Evolutionary conservation across 1,140 invertebrate genomes (phyloP).

Genomic region (Carcinoscorpius rotundicauda): DNA sequence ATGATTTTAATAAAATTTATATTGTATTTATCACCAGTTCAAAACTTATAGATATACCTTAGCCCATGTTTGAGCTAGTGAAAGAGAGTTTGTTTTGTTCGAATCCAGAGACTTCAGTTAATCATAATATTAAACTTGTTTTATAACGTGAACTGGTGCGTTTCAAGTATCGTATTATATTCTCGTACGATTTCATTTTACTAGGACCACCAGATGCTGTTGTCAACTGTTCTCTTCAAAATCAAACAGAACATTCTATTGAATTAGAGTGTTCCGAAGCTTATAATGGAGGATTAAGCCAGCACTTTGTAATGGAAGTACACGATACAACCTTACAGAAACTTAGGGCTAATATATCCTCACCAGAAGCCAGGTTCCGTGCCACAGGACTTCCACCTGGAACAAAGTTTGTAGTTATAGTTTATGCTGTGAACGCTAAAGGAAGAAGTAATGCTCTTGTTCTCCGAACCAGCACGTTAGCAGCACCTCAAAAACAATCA

Average conservation of each 20-base stretch:
- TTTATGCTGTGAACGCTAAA: conserved; percentile 74
- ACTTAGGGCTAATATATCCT: conserved; percentile 14
- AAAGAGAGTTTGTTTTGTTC: conserved; percentile 48
- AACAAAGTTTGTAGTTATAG: conserved; percentile 58
- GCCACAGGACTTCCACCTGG: conserved; percentile 55
- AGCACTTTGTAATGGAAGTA: conserved; percentile 66
- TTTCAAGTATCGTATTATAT: no score
- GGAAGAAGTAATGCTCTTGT: conserved; percentile 64
- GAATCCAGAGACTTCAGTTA: conserved; percentile 78
- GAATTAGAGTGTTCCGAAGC: conserved; percentile 63
- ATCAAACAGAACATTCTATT: conserved; percentile 48
- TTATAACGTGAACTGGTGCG: no score
- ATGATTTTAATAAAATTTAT: no score
- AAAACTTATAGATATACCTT: no score
- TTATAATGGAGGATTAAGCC: conserved; percentile 66
- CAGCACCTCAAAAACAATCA: conserved; percentile 19
- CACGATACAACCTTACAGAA: conserved; percentile 42
- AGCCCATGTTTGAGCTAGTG: no score
- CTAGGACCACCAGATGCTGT: conserved; percentile 24
- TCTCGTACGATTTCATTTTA: no score
- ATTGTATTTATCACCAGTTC: no score
- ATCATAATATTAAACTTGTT: conserved; percentile 45
- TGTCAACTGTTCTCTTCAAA: conserved; percentile 24
- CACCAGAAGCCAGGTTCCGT: conserved; percentile 12
- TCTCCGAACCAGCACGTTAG: conserved; percentile 59